Evolutionary conservation across 2,113 vertebrate genomes (phyloP).

Genomic region (Aegotheles bennettii): DNA sequence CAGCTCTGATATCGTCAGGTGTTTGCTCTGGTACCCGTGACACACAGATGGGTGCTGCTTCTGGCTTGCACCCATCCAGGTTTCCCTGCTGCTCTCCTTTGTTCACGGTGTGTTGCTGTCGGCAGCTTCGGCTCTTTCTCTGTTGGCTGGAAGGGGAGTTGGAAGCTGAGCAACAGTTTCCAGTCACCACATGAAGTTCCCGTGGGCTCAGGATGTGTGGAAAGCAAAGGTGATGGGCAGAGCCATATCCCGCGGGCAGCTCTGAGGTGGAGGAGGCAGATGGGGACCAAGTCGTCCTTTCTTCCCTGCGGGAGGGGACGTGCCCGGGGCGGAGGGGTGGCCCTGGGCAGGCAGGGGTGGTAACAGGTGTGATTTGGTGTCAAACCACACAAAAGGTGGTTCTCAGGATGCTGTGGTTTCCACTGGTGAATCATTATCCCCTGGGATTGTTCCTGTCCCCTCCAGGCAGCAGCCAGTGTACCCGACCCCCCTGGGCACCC

Average conservation of each 20-base stretch:
- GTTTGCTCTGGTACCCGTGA: not conserved
- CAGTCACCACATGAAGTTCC: fast-evolving
- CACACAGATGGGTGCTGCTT: not conserved
- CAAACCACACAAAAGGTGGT: not conserved
- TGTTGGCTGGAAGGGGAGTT: not conserved
- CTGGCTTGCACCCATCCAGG: not conserved
- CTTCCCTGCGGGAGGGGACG: not conserved
- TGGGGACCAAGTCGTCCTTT: not conserved
- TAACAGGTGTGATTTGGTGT: not conserved
- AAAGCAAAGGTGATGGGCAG: not conserved
- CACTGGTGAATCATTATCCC: not conserved
- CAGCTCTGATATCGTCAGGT: not conserved
- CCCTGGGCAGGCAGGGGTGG: fast-evolving
- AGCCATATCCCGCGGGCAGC: fast-evolving
- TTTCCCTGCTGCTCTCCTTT: not conserved
- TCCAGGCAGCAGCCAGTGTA: not conserved
- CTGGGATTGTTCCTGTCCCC: not conserved
- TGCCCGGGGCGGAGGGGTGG: fast-evolving
- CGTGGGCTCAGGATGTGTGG: fast-evolving
- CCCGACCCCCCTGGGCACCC: fast-evolving
- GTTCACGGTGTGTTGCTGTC: not conserved
- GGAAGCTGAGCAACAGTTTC: not conserved
- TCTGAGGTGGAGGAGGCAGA: not conserved
- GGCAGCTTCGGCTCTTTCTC: not conserved
- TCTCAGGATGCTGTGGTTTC: not conserved